Conservation (phyloP, 1,140 invertebrate genomes). For the Druon quercuslanigerum region DNA sequence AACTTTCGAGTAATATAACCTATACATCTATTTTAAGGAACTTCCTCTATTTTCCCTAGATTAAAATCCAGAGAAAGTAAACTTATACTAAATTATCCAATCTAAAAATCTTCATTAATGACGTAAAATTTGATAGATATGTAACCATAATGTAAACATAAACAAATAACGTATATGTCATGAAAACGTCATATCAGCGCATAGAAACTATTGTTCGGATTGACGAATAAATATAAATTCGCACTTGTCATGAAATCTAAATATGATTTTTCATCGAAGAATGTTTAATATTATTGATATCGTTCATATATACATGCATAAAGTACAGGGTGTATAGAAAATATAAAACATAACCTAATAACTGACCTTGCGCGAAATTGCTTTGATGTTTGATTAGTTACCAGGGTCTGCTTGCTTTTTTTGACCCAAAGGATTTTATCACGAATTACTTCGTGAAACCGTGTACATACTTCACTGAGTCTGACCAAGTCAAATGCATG, state of each 20-base stretch:
- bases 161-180: no score
- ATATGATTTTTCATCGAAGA: background rate
- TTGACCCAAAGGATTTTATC: slow-evolving; percentile 63
- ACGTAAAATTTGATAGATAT: no score
- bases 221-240: background rate
- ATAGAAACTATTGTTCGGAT: no score
- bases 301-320: background rate
- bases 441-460: slow-evolving; percentile 62
- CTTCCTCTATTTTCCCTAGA: no score
- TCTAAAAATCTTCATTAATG: no score
- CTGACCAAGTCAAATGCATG: slow-evolving; percentile 66
- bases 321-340: slow-evolving; percentile 9
- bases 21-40: no score
- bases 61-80: no score
- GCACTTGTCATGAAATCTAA: no score
- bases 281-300: background rate
- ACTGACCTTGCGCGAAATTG: slow-evolving; percentile 65
- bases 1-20: no score
- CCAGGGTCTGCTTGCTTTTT: slow-evolving; percentile 60
- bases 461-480: slow-evolving; percentile 66
- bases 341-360: slow-evolving; percentile 54
- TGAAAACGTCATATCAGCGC: no score
- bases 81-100: no score
- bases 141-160: no score
- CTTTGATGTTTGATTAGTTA: slow-evolving; percentile 66